Percentiles rank a stretch among this genome's conserved stretches.
These are phyloP conservation scores for Nycteola revayana DNA, from an alignment of 2,888 invertebrate species.

Conservation along the genomic window DNA sequence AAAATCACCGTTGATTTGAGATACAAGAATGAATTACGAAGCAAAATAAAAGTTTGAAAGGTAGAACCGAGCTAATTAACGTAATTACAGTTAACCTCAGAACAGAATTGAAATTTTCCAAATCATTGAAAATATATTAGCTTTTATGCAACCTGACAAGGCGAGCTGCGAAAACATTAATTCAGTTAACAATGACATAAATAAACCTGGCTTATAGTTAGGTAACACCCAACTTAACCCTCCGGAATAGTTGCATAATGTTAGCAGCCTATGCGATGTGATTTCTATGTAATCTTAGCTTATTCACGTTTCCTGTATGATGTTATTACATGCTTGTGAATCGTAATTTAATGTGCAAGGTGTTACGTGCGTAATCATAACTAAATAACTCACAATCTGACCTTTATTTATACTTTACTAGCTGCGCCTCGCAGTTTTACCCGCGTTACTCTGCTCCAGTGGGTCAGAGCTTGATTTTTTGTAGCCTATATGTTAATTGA, in stretches of 20 bases:
- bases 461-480: too few species aligned
- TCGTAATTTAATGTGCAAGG: constrained; percentile 4
- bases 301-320: constrained; percentile 24
- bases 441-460: too few species aligned
- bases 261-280: constrained; percentile 16
- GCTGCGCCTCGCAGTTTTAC: too few species aligned
- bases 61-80: too few species aligned
- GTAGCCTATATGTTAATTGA: too few species aligned
- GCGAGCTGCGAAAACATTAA: constrained; percentile 30
- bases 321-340: constrained; percentile 14
- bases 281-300: constrained; percentile 28
- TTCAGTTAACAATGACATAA: constrained; percentile 36
- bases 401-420: too few species aligned
- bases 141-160: constrained; percentile 15
- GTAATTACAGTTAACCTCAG: too few species aligned
- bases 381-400: too few species aligned
- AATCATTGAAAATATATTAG: constrained; percentile 19
- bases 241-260: constrained; percentile 27
- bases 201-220: constrained; percentile 24
- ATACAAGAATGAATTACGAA: too few species aligned
- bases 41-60: too few species aligned
- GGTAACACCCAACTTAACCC: constrained; percentile 27
- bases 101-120: too few species aligned
- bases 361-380: constrained; percentile 4
- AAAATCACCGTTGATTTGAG: too few species aligned